Conservation (phyloP, 2,797 vertebrate genomes). For the Myripristis murdjan region DNA sequence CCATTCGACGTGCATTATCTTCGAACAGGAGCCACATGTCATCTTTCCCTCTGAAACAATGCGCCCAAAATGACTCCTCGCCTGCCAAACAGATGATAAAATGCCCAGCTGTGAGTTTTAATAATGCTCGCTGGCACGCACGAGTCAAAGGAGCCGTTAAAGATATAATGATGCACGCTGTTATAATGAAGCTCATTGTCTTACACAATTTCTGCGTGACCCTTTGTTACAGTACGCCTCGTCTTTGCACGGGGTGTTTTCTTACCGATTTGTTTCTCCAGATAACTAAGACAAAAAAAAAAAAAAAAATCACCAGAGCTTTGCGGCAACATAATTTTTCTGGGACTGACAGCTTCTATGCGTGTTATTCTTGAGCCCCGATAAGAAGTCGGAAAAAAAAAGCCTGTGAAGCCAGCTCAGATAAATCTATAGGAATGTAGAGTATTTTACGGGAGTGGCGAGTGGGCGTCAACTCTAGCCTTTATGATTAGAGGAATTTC, state of each 20-base stretch:
- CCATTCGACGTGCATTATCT: constrained; percentile 66
- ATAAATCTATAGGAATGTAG: constrained; percentile 65
- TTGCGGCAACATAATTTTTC: constrained; percentile 12
- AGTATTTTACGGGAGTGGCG: constrained; percentile 39
- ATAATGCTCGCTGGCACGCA: constrained; percentile 69
- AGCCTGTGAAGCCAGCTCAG: constrained; percentile 60
- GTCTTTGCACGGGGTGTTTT: constrained; percentile 15
- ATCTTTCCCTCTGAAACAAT: constrained; percentile 70
- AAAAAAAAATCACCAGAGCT: neutral
- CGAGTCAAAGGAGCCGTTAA: constrained; percentile 65
- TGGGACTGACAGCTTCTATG: constrained; percentile 21
- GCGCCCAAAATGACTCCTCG: constrained; percentile 68
- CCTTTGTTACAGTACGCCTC: constrained; percentile 28
- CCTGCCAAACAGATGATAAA: constrained; percentile 77
- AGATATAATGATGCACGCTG: constrained; percentile 59
- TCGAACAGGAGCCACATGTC: constrained; percentile 60
- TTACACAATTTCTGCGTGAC: constrained; percentile 37
- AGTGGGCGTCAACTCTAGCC: constrained; percentile 60
- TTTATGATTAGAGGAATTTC: constrained; percentile 63
- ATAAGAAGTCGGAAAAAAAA: constrained; percentile 49
- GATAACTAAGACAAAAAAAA: neutral
- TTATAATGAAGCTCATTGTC: constrained; percentile 66
- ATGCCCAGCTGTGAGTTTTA: constrained; percentile 77
- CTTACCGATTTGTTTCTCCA: neutral
- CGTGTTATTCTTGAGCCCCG: constrained; percentile 52